A percentile compares a stretch with the other conserved stretches of the same genome.
These are phyloP conservation scores for Boloria euphrosyne DNA, from an alignment of 2,888 invertebrate species.

Conservation along the genomic window DNA sequence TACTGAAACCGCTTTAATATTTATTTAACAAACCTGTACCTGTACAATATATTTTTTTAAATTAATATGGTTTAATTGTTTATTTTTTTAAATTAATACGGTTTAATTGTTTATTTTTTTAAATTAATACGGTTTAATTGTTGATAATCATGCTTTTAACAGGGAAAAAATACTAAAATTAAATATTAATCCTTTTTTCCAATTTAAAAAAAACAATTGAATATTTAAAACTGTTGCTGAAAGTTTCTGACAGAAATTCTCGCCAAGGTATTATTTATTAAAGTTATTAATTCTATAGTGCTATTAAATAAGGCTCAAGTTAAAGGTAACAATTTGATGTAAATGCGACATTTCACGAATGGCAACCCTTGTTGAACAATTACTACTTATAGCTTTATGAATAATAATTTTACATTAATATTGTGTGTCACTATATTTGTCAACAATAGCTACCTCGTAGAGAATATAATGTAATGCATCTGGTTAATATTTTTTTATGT, in stretches of 20 bases:
- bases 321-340: conserved; percentile 52
- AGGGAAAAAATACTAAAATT: not conserved
- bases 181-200: not conserved
- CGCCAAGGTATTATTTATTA: conserved; percentile 22
- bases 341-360: conserved; percentile 63
- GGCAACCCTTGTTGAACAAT: conserved; percentile 29
- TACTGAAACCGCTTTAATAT: too few relatives aligned
- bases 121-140: too few relatives aligned
- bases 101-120: too few relatives aligned
- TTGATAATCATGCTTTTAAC: too few relatives aligned
- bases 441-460: too few relatives aligned
- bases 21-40: too few relatives aligned
- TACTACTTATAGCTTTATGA: conserved; percentile 13
- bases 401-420: conserved; percentile 8
- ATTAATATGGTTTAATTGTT: too few relatives aligned
- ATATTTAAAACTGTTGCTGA: conserved; percentile 21
- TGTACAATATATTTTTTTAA: too few relatives aligned
- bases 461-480: too few relatives aligned
- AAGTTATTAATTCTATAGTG: conserved; percentile 16
- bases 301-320: conserved; percentile 18
- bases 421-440: not conserved
- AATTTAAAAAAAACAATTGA: not conserved
- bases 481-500: not conserved
- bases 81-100: too few relatives aligned
- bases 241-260: conserved; percentile 23